Conservation (phyloP, 64 coral and sea anemone species). For the Actinia equina region DNA sequence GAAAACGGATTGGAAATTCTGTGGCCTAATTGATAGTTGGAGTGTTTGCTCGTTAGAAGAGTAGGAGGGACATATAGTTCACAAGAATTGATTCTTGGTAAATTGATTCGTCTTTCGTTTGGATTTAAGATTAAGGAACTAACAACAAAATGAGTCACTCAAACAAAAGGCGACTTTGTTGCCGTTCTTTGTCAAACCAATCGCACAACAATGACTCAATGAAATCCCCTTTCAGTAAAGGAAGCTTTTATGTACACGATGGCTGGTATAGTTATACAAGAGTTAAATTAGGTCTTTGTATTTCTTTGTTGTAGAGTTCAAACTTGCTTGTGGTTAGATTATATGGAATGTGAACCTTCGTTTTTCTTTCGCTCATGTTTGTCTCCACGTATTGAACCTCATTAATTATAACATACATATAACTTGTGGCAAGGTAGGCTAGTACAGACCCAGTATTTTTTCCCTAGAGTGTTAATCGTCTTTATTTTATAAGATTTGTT, state of each 20-base stretch:
- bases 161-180: constrained; percentile 34
- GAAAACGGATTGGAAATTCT: constrained; percentile 21
- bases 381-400: constrained; percentile 11
- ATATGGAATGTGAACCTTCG: neutral
- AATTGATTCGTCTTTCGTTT: constrained; percentile 76
- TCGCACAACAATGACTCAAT: constrained; percentile 22
- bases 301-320: constrained; percentile 16
- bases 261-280: constrained; percentile 20
- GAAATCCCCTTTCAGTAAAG: constrained; percentile 10
- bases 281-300: constrained; percentile 24
- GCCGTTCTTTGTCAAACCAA: constrained; percentile 27
- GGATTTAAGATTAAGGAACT: constrained; percentile 41
- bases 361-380: constrained; percentile 13
- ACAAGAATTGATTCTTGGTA: constrained; percentile 51
- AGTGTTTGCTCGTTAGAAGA: constrained; percentile 61
- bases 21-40: constrained; percentile 60
- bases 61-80: constrained; percentile 63
- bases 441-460: neutral
- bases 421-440: constrained; percentile 1
- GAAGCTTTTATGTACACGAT: constrained; percentile 22
- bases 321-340: constrained; percentile 34
- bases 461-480: constrained; percentile 14
- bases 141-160: constrained; percentile 9
- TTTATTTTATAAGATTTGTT: constrained; percentile 14
- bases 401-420: constrained; percentile 16